Evolutionary conservation across 2,888 invertebrate species (phyloP).

Genomic region (Artemia sinica): DNA sequence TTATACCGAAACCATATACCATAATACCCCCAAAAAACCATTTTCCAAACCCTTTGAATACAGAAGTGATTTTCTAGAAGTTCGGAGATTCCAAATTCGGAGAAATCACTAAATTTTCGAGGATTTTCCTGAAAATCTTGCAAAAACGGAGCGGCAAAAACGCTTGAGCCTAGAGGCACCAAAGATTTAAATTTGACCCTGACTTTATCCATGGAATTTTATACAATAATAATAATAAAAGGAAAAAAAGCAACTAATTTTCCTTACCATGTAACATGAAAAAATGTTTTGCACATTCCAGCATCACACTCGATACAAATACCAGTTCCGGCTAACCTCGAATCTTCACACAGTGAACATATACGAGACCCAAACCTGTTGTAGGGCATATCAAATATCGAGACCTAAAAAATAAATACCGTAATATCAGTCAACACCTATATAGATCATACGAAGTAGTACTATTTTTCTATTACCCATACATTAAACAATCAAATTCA

Average conservation of each 20-base stretch:
- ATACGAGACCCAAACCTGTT: constrained; percentile 84
- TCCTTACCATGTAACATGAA: constrained; percentile 83
- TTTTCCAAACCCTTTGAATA: no score
- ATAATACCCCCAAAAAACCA: no score
- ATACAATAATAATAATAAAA: neutral
- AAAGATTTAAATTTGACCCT: constrained; percentile 18
- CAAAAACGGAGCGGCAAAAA: no score
- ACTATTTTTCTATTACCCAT: neutral
- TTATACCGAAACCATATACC: no score
- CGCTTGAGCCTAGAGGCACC: neutral
- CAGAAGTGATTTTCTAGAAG: no score
- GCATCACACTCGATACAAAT: constrained; percentile 96
- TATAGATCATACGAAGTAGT: neutral
- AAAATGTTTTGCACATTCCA: constrained; percentile 89
- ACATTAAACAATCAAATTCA: neutral
- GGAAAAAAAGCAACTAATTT: neutral
- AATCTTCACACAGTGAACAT: constrained; percentile 76
- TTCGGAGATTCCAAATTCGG: neutral
- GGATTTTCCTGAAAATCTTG: no score
- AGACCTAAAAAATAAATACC: constrained; percentile 38
- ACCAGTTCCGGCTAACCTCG: constrained; percentile 70
- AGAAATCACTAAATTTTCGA: neutral
- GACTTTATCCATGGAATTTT: constrained; percentile 11
- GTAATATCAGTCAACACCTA: neutral
- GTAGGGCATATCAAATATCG: constrained; percentile 93